phyloP scores from a whole-genome alignment of 92 coral and sea anemone genomes.

The Paragorgia papillata region DNA sequence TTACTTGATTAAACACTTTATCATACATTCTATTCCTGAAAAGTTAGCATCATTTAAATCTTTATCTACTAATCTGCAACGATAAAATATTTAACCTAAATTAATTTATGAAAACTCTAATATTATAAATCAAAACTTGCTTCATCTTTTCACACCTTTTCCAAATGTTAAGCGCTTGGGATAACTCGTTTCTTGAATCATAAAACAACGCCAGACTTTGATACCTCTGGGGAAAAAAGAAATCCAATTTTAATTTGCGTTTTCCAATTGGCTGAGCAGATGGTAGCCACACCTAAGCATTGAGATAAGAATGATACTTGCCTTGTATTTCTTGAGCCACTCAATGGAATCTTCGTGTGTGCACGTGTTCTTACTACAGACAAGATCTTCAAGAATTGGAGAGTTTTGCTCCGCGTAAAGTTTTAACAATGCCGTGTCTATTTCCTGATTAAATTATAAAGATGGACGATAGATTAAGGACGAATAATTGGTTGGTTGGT shows the following conservation, averaged over 20 bases:
- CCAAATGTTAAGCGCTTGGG: constrained; percentile 81
- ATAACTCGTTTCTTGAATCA: constrained; percentile 65
- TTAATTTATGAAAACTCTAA: too few species aligned
- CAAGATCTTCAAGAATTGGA: constrained; percentile 68
- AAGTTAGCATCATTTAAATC: constrained; percentile 70
- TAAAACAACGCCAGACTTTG: constrained; percentile 84
- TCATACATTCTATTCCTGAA: constrained; percentile 78
- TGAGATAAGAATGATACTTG: too few species aligned
- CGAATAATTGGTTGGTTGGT: too few species aligned
- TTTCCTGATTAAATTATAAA: constrained; percentile 59
- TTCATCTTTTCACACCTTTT: constrained; percentile 64
- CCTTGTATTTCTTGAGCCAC: constrained; percentile 84
- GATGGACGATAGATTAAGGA: too few species aligned
- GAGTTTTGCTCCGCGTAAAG: constrained; percentile 86
- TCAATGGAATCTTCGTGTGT: constrained; percentile 76
- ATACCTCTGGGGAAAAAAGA: constrained; percentile 57
- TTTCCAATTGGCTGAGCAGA: background rate
- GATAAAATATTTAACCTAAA: background rate
- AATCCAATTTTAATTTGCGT: background rate
- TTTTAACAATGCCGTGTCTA: constrained; percentile 85
- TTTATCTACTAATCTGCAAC: constrained; percentile 33
- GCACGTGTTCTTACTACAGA: constrained; percentile 76
- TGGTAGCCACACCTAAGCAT: constrained; percentile 1
- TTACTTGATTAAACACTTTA: constrained; percentile 76
- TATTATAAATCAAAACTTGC: too few species aligned